A percentile compares a stretch with the other conserved stretches of the same genome.
These are phyloP conservation scores for Andrena cerasifolii DNA, from an alignment of 1,140 invertebrate species.

Conservation along the genomic window DNA sequence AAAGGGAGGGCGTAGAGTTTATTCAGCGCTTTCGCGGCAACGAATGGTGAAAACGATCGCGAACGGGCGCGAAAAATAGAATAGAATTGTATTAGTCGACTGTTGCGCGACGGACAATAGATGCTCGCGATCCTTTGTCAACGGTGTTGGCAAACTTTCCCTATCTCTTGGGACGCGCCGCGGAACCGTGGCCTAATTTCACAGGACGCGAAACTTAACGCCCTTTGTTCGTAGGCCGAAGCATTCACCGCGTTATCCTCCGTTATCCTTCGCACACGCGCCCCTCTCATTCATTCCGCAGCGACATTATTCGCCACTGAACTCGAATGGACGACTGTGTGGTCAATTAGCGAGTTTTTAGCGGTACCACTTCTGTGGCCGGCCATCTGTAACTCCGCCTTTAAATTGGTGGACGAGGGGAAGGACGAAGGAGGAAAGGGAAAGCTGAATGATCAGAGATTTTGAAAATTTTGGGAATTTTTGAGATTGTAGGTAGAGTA, in stretches of 20 bases:
- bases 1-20: too few species aligned
- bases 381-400: too few species aligned
- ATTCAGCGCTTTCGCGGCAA: too few species aligned
- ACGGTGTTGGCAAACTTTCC: constrained; percentile 15
- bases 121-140: constrained; percentile 22
- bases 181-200: constrained; percentile 36
- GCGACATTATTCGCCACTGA: background rate
- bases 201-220: constrained; percentile 31
- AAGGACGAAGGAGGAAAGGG: too few species aligned
- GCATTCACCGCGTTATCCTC: constrained; percentile 39
- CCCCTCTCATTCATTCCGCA: constrained; percentile 16
- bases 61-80: constrained; percentile 13
- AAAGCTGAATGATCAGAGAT: too few species aligned
- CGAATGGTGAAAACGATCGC: background rate
- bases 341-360: too few species aligned
- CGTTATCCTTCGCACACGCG: background rate
- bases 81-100: constrained; percentile 18
- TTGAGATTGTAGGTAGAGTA: too few species aligned
- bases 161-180: constrained; percentile 31
- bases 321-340: constrained; percentile 11
- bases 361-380: too few species aligned
- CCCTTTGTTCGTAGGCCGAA: constrained; percentile 20
- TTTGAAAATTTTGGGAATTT: too few species aligned
- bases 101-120: constrained; percentile 13
- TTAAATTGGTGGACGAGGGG: too few species aligned